Evolutionary conservation across 2,888 invertebrate species (phyloP), one percentile per base, ranked within the genome.

Genomic region (Heteromyza rotundicornis): DNA sequence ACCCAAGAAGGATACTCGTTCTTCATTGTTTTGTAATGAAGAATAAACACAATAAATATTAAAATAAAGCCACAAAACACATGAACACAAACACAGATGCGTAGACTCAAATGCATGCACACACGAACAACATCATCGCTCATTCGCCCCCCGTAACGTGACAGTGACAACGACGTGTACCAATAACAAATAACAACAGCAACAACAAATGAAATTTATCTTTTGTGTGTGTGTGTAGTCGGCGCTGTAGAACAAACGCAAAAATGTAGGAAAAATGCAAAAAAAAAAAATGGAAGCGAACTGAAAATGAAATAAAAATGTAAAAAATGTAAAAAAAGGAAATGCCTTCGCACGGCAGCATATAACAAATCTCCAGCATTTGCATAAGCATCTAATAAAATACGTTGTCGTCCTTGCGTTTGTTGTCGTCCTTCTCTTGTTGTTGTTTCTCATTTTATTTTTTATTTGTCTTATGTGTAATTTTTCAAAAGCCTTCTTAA

Each of bases 11-110:
- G 20, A 47, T 7, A 47, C 19, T 47, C 3, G 8, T 47, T 47
- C 19, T 47, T 17, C 47, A 47, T 47, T 47, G 47, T 20, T 47
- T 47, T 47, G 47, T 47, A 47, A 19, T 47, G 47, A 47, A 47
- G 47, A 47, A 47, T 47, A 20, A 47, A 20, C 20, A 17, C 7
- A 47, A 47, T 47, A 47, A 47, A 47, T 40, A 40, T 40, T 40
- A 40, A 40, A 40, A 40, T 40, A 40, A 40, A 40, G 16, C 40
- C 40, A 40, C 40, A 10, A 40, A 5, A 27, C 27, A 40, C 40
- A n/a, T n/a, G 14, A 7, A 40, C 40, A 40, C 40, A 40, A 10
- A n/a, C 40, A 40, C n/a, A 47, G 19, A 20, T 14, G 19, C 14
- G 20, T 19, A 47, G 19, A 47, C 40, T 10, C 10, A 40, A 40